These are phyloP conservation scores for Hipposideros larvatus DNA, from an alignment of 2,797 vertebrate genomes.

Conservation along the genomic window DNA sequence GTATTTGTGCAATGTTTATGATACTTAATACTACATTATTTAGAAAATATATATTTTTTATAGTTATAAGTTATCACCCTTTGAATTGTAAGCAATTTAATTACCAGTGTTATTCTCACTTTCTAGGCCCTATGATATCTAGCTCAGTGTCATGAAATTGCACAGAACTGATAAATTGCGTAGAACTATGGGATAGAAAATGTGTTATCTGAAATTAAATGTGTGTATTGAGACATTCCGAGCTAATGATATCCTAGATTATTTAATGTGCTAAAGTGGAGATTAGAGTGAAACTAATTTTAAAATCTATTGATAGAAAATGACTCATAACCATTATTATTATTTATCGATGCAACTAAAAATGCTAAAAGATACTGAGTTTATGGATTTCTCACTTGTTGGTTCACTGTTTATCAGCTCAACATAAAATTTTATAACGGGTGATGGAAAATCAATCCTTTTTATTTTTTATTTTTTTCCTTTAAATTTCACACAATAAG, in stretches of 20 bases:
- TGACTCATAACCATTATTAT: slow-evolving; percentile 70
- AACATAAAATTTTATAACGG: slow-evolving; percentile 85
- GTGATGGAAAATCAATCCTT: slow-evolving; percentile 90
- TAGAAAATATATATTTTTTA: not conserved
- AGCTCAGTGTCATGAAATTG: not conserved
- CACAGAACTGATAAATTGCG: not conserved
- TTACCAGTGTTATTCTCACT: not conserved
- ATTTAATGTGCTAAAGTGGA: slow-evolving; percentile 49
- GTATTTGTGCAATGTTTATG: not conserved
- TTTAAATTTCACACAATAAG: not conserved
- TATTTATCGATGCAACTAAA: slow-evolving; percentile 76
- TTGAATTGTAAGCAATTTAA: not conserved
- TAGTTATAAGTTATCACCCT: not conserved
- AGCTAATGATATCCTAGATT: slow-evolving; percentile 55
- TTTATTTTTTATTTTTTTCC: slow-evolving; percentile 65
- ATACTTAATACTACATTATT: not conserved
- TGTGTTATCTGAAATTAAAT: slow-evolving; percentile 4
- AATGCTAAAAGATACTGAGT: slow-evolving; percentile 49
- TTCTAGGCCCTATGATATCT: not conserved
- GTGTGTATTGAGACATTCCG: not conserved
- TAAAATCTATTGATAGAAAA: slow-evolving; percentile 67
- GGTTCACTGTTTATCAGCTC: slow-evolving; percentile 86
- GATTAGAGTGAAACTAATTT: not conserved
- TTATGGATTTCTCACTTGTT: slow-evolving; percentile 85
- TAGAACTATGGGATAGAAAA: not conserved